Base-by-base conservation (phyloP, 2,113 vertebrate species). In the Egretta garzetta region DNA sequence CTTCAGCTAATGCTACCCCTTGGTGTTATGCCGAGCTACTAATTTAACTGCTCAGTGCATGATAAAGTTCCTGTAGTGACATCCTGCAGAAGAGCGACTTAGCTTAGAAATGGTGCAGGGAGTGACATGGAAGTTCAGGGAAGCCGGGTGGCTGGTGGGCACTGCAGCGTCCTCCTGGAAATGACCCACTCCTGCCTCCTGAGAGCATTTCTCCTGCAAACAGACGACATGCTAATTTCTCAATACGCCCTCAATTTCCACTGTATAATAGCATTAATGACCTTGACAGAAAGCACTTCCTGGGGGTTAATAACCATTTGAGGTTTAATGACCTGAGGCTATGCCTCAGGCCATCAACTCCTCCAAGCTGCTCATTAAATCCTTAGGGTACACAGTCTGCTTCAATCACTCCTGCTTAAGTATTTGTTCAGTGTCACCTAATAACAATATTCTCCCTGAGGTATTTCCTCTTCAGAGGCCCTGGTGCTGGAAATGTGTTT, bases 321-420 rank as follows among this genome's bases (percentile, higher is more conserved):
- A 92, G 87, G 59, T 93, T 96, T 96, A 97, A 49, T 96, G 94
- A 90, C 97, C 94, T 94, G 93, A 88, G 68, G 90, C 93, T 92
- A 3, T 90, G 63, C 96, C 43, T 91, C 70, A 95, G 73, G 91
- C 80, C 94, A 83, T 91, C 90, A 89, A 27, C 72, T 96, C 93
- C 86, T 96, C 91, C 81, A 82, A 84, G 92, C 81, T 96, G 87
- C 80, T 94, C 82, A 63, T 96, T 97, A 92, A 96, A 90, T 95
- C 90, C 84, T 70, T 76, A 82, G 95, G 79, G 90, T 97, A 67
- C 49, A 24, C 35, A 84, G 53, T 79, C 86, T 66, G 55, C 74
- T 96, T 96, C 93, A 83, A 35, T 97, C 92, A 75, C 28, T 94
- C 70, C 62, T 90, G 90, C 82, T 96, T 81, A 86, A 72, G 80